Percentiles rank a stretch among this genome's conserved stretches.
Conservation (phyloP, 2,888 invertebrate genomes). For the Homarus gammarus region DNA sequence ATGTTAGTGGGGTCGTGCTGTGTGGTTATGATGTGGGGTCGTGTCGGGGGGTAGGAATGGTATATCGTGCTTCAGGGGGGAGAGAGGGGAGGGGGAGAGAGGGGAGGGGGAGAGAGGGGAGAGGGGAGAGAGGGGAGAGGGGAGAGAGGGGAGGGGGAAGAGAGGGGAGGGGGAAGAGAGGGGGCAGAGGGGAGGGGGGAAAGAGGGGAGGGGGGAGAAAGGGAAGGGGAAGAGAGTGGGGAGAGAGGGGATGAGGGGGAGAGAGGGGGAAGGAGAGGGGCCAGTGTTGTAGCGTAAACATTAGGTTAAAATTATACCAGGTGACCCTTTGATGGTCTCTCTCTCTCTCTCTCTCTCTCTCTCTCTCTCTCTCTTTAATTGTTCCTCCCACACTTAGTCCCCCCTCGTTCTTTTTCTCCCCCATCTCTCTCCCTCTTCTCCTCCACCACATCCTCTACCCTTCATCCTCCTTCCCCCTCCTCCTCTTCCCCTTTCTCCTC, state of each 20-base stretch:
- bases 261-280: neutral
- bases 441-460: neutral
- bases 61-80: no score
- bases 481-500: constrained; percentile 1
- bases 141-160: neutral
- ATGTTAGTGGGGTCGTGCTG: no score
- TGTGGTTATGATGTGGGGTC: no score
- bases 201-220: neutral
- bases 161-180: neutral
- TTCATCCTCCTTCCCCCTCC: neutral
- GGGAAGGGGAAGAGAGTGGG: neutral
- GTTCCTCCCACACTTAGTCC: neutral
- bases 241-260: neutral
- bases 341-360: neutral
- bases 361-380: constrained; percentile 15
- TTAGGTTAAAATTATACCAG: no score
- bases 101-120: no score
- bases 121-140: neutral
- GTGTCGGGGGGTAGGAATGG: no score
- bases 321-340: neutral
- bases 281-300: no score
- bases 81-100: no score
- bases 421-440: neutral
- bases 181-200: neutral
- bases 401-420: neutral